Base-by-base conservation (phyloP, 2,797 vertebrate species). In the Eulemur albifrons region DNA sequence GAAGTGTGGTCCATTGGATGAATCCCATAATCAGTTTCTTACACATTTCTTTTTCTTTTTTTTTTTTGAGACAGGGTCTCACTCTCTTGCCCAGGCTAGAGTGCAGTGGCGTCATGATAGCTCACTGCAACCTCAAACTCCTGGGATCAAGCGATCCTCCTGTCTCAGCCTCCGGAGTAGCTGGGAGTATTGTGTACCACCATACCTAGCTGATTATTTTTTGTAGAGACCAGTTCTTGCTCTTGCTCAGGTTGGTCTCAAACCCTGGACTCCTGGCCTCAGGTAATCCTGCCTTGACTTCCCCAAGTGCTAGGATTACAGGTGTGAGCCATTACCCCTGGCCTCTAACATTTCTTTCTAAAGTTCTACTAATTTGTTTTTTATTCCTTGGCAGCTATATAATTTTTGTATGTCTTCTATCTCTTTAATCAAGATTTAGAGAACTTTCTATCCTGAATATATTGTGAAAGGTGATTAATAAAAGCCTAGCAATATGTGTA, bases 391-490 rank as follows among this genome's bases (percentile, higher is more conserved):
- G 3, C 13, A 81, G 77, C 35, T 72, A 50, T 40, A 20, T 75
- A 69, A 54, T 12, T 80, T 89, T 75, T 69, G 10, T 27, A 12
- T 85, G n/a, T 87, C 32, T 84, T 73, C 61, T 80, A 10, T 63
- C 8, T 94, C 38, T 96, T 81, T 86, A 59, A 87, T 43, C 32
- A 69, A 72, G 20, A 72, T 93, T 67, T 79, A 65, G 54, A 81
- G 73, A 81, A 81, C 4, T 72, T 70, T 76, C 45, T 92, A 21
- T 76, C 18, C 48, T 77, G 48, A 84, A 50, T 83, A 89, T 87
- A 27, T 85, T 91, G 27, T 96, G 75, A 90, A 89, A 93, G 69
- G 61, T 93, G 61, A 67, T 82, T 95, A 84, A 75, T 89, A 73
- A 72, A 92, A 94, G 32, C 52, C 21, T 77, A n/a, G 20, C 0